phyloP scores from a whole-genome alignment of 2,113 vertebrate species.

The Sigmodon hispidus region DNA sequence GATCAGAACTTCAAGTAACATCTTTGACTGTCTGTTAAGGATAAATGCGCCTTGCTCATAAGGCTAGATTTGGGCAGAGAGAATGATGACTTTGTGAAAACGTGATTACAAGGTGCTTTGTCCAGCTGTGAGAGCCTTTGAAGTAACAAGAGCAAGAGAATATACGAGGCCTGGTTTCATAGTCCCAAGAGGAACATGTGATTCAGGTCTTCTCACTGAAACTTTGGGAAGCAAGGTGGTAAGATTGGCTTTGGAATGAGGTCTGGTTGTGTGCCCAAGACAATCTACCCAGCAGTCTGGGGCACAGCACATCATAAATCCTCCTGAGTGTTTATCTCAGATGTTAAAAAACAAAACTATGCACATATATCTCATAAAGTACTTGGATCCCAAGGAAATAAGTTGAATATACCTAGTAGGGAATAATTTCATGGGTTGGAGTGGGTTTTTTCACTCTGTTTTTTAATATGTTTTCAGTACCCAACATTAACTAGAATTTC shows the following conservation, averaged over 20 bases:
- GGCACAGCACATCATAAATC: not conserved
- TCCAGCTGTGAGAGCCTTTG: not conserved
- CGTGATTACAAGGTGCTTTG: too few species aligned
- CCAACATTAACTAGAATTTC: not conserved
- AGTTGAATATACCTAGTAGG: not conserved
- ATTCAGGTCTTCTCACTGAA: not conserved
- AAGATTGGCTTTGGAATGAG: not conserved
- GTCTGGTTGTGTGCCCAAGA: rapidly evolving
- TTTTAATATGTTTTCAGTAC: not conserved
- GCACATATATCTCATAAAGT: not conserved
- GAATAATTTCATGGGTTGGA: not conserved
- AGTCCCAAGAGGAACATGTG: not conserved
- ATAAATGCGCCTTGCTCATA: not conserved
- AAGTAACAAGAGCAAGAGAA: not conserved
- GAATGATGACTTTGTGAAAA: not conserved
- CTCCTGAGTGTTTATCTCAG: not conserved
- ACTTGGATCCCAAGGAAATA: not conserved
- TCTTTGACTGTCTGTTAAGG: too few species aligned
- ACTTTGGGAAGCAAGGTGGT: not conserved
- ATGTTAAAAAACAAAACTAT: not conserved
- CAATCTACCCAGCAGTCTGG: not conserved
- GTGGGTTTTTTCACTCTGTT: not conserved
- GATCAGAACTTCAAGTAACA: not conserved
- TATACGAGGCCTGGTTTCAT: not conserved
- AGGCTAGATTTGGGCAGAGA: not conserved